Base-by-base conservation (phyloP, 2,113 vertebrate genomes). In the Bubo scandiacus region DNA sequence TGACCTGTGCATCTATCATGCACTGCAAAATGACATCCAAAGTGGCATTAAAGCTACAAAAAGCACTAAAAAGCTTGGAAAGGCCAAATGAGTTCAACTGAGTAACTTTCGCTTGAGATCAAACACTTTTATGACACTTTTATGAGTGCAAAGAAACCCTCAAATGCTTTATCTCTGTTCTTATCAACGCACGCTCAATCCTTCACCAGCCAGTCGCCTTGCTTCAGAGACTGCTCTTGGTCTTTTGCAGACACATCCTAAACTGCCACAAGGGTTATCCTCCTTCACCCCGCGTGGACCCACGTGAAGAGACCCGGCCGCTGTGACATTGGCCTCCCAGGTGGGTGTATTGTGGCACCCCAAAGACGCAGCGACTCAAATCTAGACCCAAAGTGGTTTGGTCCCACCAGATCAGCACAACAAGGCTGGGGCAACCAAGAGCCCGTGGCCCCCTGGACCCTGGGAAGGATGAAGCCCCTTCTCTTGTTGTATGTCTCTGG, bases 191-290 rank as follows among this genome's bases (percentile, higher is more conserved):
- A 20, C 2, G 13, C 30, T 51, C 27, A 14, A 6, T 7, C 29
- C n/a, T n/a, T 22, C 36, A 26, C n/a, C 52, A 18, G 17, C 15
- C 1, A 0, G 27, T 34, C 19, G 30, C 25, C 22, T 52, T 17
- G n/a, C 26, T 68, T 61, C 21, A 32, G 23, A 55, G 40, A 27
- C 15, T 25, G 59, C 23, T 21, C 55, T 65, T 51, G 52, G 57
- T 14, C 43, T 67, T 78, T 23, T 43, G 20, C 34, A 80, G 77
- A 51, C 9, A n/a, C 22, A 25, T 47, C 77, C 72, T 25, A 3
- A 78, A 29, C 20, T 26, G 20, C n/a, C 49, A 32, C 0, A 0
- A 29, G 13, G 18, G 9, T 43, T 42, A 32, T 2, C 3, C 18
- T 40, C 29, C 51, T 16, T 20, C 51, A 78, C 10, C 8, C 12